These are phyloP conservation scores for Neoscelio sp. DNA, from an alignment of 2,888 invertebrate species.

Conservation along the genomic window DNA sequence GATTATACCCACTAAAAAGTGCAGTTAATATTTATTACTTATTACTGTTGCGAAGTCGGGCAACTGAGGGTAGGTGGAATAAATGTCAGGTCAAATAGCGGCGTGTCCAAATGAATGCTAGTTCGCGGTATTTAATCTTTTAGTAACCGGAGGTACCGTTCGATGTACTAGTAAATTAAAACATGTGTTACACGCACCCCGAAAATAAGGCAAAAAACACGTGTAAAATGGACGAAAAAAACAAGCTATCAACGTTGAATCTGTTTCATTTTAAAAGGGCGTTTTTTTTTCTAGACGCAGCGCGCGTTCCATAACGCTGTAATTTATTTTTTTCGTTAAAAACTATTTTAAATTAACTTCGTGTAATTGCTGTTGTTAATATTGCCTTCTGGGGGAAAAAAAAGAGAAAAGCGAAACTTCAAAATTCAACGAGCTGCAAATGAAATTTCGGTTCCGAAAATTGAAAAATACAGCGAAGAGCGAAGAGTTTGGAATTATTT, in stretches of 20 bases:
- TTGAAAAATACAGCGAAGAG: neutral
- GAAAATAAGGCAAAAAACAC: slow-evolving; percentile 15
- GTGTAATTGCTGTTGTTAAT: slow-evolving; percentile 45
- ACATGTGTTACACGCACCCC: slow-evolving; percentile 31
- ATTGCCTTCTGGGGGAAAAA: slow-evolving; percentile 27
- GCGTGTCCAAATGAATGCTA: slow-evolving; percentile 40
- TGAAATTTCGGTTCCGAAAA: slow-evolving; percentile 29
- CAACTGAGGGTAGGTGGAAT: slow-evolving; percentile 24
- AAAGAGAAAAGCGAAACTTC: slow-evolving; percentile 14
- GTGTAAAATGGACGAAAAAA: slow-evolving; percentile 12
- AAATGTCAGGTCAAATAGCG: slow-evolving; percentile 43
- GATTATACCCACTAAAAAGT: slow-evolving; percentile 22
- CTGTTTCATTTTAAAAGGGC: slow-evolving; percentile 34
- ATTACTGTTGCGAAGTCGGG: slow-evolving; percentile 14
- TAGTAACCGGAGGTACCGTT: slow-evolving; percentile 26
- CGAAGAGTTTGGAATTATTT: no score
- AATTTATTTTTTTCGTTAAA: slow-evolving; percentile 46
- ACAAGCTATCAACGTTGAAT: slow-evolving; percentile 32
- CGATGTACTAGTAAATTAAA: slow-evolving; percentile 47
- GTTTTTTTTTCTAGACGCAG: slow-evolving; percentile 15
- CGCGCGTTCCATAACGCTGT: slow-evolving; percentile 22
- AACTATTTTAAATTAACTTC: slow-evolving; percentile 52
- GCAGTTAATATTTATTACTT: slow-evolving; percentile 52
- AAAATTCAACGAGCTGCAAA: slow-evolving; percentile 25
- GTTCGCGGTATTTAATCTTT: slow-evolving; percentile 52